Conservation (phyloP, 37 sponge, comb jelly and placozoan genomes). For the Agelas oroides region DNA sequence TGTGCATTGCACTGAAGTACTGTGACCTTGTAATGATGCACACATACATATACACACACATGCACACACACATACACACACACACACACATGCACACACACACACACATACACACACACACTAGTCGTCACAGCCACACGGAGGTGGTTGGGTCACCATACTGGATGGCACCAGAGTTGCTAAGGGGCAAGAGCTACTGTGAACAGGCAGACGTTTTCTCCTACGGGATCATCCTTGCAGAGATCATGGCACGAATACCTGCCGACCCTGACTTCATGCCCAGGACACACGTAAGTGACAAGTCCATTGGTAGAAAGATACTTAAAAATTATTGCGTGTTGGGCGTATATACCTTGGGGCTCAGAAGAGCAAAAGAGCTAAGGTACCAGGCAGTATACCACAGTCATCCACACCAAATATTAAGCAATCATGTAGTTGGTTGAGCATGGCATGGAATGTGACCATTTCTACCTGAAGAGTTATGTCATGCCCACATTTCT, state of each 20-base stretch:
- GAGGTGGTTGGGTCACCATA: conserved; percentile 91
- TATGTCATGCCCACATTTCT: no score
- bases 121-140: conserved; percentile 62
- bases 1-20: no score
- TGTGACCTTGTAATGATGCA: no score
- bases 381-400: no score
- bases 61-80: background rate
- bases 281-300: conserved; percentile 71
- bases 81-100: conserved; percentile 2
- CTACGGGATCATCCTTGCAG: conserved; percentile 90
- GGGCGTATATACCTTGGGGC: no score
- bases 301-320: background rate
- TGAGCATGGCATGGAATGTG: no score
- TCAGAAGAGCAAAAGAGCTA: no score
- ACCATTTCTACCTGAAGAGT: no score
- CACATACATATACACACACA: background rate
- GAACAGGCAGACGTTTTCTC: conserved; percentile 95
- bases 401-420: no score
- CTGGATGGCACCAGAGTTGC: conserved; percentile 95
- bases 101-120: background rate
- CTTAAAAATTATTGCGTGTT: no score
- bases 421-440: no score
- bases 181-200: conserved; percentile 79
- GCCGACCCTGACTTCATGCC: conserved; percentile 93
- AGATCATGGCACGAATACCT: conserved; percentile 71